These are phyloP conservation scores for Metaphire vulgaris DNA, from an alignment of 1,140 invertebrate species.

Conservation along the genomic window DNA sequence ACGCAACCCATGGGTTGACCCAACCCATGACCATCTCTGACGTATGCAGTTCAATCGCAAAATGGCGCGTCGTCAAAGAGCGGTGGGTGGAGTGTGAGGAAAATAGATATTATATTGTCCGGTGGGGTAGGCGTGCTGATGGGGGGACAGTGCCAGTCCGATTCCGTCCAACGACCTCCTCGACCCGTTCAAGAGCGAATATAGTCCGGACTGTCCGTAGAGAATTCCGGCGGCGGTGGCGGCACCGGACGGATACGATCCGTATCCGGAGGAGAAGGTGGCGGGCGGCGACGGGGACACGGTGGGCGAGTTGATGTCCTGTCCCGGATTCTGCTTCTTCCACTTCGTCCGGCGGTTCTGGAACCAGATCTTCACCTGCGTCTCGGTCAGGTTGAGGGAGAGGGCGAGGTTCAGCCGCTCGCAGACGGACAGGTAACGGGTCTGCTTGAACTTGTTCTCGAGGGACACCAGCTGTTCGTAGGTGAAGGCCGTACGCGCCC, in stretches of 20 bases:
- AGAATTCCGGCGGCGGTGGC: neutral
- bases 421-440: conserved; percentile 92
- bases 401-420: conserved; percentile 92
- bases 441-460: conserved; percentile 99
- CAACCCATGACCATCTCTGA: too few species aligned
- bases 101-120: conserved; percentile 1
- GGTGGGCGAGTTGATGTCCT: conserved; percentile 65
- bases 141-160: neutral
- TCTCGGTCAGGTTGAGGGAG: conserved; percentile 90
- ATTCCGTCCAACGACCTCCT: neutral
- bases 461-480: conserved; percentile 93
- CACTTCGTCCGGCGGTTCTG: conserved; percentile 92
- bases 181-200: neutral
- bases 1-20: too few species aligned
- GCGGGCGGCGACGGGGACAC: neutral
- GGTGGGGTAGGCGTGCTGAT: neutral
- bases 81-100: neutral
- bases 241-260: neutral
- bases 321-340: conserved; percentile 98
- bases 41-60: too few species aligned
- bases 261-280: neutral
- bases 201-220: neutral
- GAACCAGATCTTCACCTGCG: conserved; percentile 74
- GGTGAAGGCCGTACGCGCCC: conserved; percentile 89
- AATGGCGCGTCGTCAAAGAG: neutral